phyloP scores from a whole-genome alignment of 2,888 invertebrate genomes.

The Laothoe populi region DNA sequence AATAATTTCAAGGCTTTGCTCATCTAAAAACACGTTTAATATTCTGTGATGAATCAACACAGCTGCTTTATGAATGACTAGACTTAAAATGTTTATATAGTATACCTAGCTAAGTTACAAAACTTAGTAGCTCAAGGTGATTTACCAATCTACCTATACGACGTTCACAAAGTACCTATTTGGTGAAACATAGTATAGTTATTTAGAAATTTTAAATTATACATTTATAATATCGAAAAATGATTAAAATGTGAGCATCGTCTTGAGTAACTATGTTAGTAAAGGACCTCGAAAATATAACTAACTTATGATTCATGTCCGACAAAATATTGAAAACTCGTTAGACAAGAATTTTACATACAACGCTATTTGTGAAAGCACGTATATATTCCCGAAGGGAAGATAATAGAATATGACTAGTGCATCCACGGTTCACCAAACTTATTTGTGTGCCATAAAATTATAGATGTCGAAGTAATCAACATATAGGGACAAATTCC shows the following conservation, averaged over 20 bases:
- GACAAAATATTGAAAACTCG: neutral
- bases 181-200: too few relatives aligned
- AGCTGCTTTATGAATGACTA: neutral
- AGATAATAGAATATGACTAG: too few relatives aligned
- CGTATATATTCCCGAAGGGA: neutral
- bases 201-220: too few relatives aligned
- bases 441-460: too few relatives aligned
- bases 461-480: too few relatives aligned
- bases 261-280: too few relatives aligned
- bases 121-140: neutral
- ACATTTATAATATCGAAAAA: too few relatives aligned
- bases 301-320: neutral
- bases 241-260: too few relatives aligned
- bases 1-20: neutral
- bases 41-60: neutral
- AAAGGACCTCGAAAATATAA: neutral
- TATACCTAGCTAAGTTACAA: neutral
- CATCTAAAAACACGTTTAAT: neutral
- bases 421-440: too few relatives aligned
- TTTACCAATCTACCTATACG: neutral
- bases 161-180: too few relatives aligned
- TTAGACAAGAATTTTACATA: neutral
- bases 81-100: neutral
- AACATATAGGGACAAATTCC: too few relatives aligned
- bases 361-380: too few relatives aligned